A percentile compares a stretch with the other conserved stretches of the same genome.
phyloP scores from a whole-genome alignment of 2,113 vertebrate genomes.

The Tauraco erythrolophus region DNA sequence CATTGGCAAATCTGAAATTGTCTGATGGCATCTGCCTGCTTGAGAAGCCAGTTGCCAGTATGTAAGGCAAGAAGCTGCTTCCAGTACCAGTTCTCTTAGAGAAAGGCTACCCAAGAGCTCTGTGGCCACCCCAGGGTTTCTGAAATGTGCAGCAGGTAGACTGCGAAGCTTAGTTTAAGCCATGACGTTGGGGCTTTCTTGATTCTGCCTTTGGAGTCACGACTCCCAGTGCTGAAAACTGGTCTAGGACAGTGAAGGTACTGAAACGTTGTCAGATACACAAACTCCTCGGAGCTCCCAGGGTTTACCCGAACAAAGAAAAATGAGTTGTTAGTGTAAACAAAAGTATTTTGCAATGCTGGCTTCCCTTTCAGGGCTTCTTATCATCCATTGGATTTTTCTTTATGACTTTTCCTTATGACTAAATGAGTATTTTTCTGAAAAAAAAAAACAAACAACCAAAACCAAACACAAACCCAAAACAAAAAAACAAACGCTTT shows the following conservation, averaged over 20 bases:
- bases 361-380: not conserved
- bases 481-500: not conserved
- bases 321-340: not conserved
- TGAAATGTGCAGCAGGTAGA: not conserved
- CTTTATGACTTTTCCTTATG: not conserved
- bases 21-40: not conserved
- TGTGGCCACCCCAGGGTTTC: not conserved
- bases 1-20: not conserved
- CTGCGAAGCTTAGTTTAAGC: not conserved
- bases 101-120: not conserved
- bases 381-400: not conserved
- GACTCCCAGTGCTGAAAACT: not conserved
- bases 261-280: not conserved
- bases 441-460: no score
- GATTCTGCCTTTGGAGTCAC: not conserved
- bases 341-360: not conserved
- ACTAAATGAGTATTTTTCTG: not conserved
- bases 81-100: not conserved
- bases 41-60: not conserved
- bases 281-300: not conserved
- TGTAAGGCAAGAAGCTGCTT: not conserved
- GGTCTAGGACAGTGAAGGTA: not conserved
- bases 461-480: no score
- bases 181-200: not conserved
- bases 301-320: not conserved